phyloP scores from a whole-genome alignment of 1,140 invertebrate species.

The Eufriesea mexicana region DNA sequence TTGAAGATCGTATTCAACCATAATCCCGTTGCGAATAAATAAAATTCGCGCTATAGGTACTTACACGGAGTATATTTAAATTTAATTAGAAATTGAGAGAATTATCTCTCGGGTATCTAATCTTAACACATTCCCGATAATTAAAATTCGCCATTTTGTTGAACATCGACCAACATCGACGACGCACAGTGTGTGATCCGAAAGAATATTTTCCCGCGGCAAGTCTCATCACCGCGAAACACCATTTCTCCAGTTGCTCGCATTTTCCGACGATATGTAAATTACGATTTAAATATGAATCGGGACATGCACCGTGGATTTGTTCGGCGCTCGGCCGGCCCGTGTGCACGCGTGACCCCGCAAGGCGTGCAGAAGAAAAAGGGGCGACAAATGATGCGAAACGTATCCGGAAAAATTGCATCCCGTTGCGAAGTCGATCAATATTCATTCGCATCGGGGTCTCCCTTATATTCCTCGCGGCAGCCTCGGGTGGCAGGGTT shows the following conservation, averaged over 20 bases:
- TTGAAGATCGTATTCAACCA: too few species aligned
- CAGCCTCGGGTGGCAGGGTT: background rate
- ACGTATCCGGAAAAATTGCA: conserved; percentile 38
- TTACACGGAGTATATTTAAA: too few species aligned
- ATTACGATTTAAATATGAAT: conserved; percentile 33
- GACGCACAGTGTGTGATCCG: too few species aligned
- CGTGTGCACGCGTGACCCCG: background rate
- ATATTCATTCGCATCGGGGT: conserved; percentile 39
- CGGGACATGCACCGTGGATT: background rate
- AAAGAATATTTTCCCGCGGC: background rate
- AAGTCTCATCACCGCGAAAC: background rate
- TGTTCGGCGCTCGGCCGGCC: background rate
- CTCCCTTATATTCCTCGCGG: background rate
- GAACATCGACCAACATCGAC: background rate
- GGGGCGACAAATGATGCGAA: conserved; percentile 6
- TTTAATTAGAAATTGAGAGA: too few species aligned
- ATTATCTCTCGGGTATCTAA: too few species aligned
- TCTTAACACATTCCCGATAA: background rate
- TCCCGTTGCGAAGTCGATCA: conserved; percentile 31
- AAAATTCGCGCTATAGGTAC: too few species aligned
- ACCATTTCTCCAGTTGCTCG: too few species aligned
- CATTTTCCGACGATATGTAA: conserved; percentile 4
- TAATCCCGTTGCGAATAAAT: too few species aligned
- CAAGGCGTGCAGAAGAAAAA: background rate
- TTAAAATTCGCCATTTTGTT: background rate